Base-by-base conservation (phyloP, 2,888 invertebrate species). In the Eupithecia pulchellata region DNA sequence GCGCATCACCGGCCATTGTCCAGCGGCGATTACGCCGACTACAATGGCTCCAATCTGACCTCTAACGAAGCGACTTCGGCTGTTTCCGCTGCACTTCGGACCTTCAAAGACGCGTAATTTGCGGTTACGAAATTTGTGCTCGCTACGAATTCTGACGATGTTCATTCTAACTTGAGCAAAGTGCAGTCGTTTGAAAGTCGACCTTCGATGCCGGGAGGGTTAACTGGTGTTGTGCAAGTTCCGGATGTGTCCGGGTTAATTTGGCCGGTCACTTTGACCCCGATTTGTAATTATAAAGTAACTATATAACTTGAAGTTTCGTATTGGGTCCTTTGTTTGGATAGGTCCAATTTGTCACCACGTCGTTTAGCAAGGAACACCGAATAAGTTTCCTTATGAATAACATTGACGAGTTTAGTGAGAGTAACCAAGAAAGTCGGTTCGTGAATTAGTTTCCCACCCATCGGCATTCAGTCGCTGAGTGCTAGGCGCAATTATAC, bases 61-160 rank as follows among this genome's bases (percentile, higher is more conserved):
- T 84, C 90, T 92, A 92, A 93, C 92, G 93, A 93, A 91, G 92
- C 88, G 91, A 91, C 91, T 90, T 92, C 91, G 91, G 84, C 82
- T 81, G 83, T 88, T 91, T 91, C 92, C 92, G 92, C 82, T 83
- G 82, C 85, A 86, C 89, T 88, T 89, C 87, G 87, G 85, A 72
- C 85, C 83, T 83, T 90, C 91, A 89, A 93, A 93, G 92, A 92
- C 89, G 86, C 84, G 89, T 91, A 92, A 93, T 93, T 93, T 93
- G 93, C 85, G 93, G 92, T 84, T 82, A 79, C 84, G 85, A 87
- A 90, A 91, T 90, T 91, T 89, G 91, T 86, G 85, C 86, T 84
- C 80, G 82, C 82, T 82, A 82, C 84, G 86, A 87, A 88, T 88
- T 90, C 89, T 88, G 88, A 84, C 86, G 84, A 85, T 79, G 84